Percentiles rank a stretch among this genome's conserved stretches.
Conservation (phyloP, 2,113 vertebrate genomes). For the Porphyrio hochstetteri region DNA sequence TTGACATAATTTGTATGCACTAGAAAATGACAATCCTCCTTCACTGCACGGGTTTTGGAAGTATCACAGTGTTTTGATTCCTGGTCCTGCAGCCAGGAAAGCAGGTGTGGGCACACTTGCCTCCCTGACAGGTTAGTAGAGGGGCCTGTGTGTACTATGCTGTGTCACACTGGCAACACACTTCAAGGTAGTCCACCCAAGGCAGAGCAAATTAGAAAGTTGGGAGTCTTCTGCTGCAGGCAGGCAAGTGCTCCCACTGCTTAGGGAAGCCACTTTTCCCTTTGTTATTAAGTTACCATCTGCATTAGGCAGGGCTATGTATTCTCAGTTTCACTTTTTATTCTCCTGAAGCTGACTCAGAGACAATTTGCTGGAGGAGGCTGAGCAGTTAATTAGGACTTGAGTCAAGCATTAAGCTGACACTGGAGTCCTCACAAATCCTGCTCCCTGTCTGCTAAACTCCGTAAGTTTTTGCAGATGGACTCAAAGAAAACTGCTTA, state of each 20-base stretch:
- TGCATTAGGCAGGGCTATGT: not conserved
- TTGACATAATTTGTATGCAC: not conserved
- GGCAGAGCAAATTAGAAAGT: not conserved
- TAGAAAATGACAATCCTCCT: not conserved
- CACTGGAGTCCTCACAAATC: not conserved
- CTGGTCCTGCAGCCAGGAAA: not conserved
- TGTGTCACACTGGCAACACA: not conserved
- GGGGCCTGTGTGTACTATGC: not conserved
- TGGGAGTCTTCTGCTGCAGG: not conserved
- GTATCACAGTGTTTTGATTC: not conserved
- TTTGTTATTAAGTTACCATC: not conserved
- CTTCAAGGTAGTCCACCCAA: not conserved
- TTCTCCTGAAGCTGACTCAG: conserved; percentile 20
- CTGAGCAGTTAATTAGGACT: not conserved
- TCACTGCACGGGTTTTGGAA: not conserved
- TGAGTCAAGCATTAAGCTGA: not conserved
- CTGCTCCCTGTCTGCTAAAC: not conserved
- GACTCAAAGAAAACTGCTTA: not conserved
- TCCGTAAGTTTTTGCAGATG: not conserved
- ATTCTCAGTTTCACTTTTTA: conserved; percentile 50
- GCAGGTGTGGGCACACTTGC: not conserved
- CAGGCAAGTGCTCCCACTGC: not conserved
- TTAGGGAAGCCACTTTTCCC: not conserved
- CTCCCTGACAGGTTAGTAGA: not conserved
- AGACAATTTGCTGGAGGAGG: conserved; percentile 11